Evolutionary conservation across 2,888 invertebrate genomes (phyloP).

Genomic region (Leptodirus hochenwartii): DNA sequence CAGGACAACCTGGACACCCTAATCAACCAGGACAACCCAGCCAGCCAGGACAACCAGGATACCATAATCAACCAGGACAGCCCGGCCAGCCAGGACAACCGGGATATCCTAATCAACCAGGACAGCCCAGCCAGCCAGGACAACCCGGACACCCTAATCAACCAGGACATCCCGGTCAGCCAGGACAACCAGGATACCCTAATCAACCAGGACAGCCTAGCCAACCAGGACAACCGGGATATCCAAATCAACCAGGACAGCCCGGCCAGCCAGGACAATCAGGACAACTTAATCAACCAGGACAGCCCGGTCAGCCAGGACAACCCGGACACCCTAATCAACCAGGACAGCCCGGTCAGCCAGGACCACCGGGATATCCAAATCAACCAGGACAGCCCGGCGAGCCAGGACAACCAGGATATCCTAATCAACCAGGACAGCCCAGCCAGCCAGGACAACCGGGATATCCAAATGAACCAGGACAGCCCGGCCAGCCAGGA

Average conservation of each 20-base stretch:
- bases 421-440: conserved; percentile 14
- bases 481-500: conserved; percentile 8
- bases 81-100: conserved; percentile 9
- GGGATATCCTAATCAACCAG: conserved; percentile 9
- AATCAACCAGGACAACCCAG: conserved; percentile 8
- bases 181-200: conserved; percentile 11
- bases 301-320: conserved; percentile 16
- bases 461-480: conserved; percentile 26
- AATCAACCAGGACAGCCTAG: conserved; percentile 11
- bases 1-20: conserved; percentile 6
- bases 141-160: conserved; percentile 11
- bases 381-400: conserved; percentile 8
- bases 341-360: conserved; percentile 11
- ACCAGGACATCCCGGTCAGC: conserved; percentile 12
- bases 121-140: conserved; percentile 11
- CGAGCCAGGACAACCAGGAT: conserved; percentile 1
- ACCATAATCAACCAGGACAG: conserved; percentile 13
- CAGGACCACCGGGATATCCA: conserved; percentile 8
- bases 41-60: conserved; percentile 41
- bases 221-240: too few species aligned
- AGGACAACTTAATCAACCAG: conserved; percentile 25
- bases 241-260: too few species aligned
- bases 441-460: conserved; percentile 32
- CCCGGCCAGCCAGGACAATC: conserved; percentile 18
- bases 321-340: conserved; percentile 12